A percentile compares a stretch with the other conserved stretches of the same genome.
phyloP scores from a whole-genome alignment of 2,888 invertebrate genomes.

The Hirtodrosophila histrioides region DNA sequence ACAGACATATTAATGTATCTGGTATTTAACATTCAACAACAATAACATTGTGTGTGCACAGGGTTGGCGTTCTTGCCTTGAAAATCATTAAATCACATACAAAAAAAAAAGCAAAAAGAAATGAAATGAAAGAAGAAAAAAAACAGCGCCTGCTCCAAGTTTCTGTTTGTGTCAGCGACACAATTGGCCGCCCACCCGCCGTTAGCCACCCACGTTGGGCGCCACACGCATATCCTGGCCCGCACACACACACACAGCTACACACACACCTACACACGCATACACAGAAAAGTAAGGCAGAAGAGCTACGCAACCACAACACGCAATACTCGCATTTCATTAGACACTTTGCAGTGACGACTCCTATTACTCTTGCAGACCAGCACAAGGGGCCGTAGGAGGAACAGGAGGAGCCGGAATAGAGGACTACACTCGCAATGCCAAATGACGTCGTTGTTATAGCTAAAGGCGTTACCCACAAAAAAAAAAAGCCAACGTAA shows the following conservation, averaged over 20 bases:
- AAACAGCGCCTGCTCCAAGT: conserved; percentile 45
- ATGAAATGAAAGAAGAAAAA: conserved; percentile 15
- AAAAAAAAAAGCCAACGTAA: conserved; percentile 14
- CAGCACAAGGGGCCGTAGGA: conserved; percentile 2
- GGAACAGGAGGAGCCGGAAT: conserved; percentile 12
- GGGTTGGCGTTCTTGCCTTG: conserved; percentile 66
- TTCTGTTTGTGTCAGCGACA: conserved; percentile 76
- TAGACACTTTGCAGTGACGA: conserved; percentile 80
- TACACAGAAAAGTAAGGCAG: conserved; percentile 8
- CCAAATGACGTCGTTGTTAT: conserved; percentile 45
- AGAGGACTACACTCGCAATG: conserved; percentile 25
- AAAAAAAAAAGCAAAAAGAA: conserved; percentile 32
- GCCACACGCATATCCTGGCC: conserved; percentile 66
- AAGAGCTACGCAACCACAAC: conserved; percentile 75
- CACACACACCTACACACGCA: conserved; percentile 12
- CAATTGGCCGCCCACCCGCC: conserved; percentile 66
- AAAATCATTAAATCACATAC: conserved; percentile 79
- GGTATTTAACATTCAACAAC: conserved; percentile 79
- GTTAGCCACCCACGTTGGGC: conserved; percentile 41
- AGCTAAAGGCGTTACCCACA: conserved; percentile 44
- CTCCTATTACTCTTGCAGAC: conserved; percentile 72
- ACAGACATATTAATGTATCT: conserved; percentile 76
- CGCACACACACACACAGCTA: conserved; percentile 17
- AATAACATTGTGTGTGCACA: conserved; percentile 52
- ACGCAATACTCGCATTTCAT: conserved; percentile 80